Base-by-base conservation (phyloP, 2,888 invertebrate genomes). In the Eupithecia abbreviata region DNA sequence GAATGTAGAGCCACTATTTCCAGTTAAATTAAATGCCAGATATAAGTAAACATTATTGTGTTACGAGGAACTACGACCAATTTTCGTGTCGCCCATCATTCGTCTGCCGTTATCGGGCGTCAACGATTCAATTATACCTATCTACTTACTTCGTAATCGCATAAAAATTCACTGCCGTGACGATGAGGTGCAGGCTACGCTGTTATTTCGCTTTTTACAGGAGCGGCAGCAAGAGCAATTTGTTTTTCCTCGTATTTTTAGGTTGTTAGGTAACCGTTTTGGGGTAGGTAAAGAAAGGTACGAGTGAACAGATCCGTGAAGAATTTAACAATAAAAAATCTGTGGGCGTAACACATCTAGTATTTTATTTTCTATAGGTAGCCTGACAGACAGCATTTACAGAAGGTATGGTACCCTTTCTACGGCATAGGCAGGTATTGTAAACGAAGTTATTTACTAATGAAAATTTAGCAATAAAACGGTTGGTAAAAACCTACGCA, bases 111-210 rank as follows among this genome's bases (percentile, higher is more conserved):
- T 80, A 81, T 81, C 79, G 77, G 78, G 76, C 76, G 80, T 76
- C 78, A 73, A 77, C 77, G 72, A 81, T 80, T 81, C 80, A 82
- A 82, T 82, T 81, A 30, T 30, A 30, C 30, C 30, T 30, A 30
- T 30, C 30, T 30, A 30, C 30, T 30, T 30, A 81, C 78, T 77
- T 73, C 78, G 79, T 77, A 75, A 79, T 80, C 73, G 75, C 78
- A 79, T 78, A 77, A 79, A 80, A 81, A 81, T 82, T 76, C 76
- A 81, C 78, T 74, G 77, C 73, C 77, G 78, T 75, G 78, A 77
- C 77, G 76, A 77, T 74, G 75, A 79, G 74, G 76, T 74, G 71
- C 49, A 65, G 51, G 67, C 68, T 9, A 43, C 18, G 10, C 41
- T 43, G n/a, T 71, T 45, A 18, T 72, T 76, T 72, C 49, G 12